Conservation (phyloP, 2,888 invertebrate genomes). For the Leptinotarsa haldemani region DNA sequence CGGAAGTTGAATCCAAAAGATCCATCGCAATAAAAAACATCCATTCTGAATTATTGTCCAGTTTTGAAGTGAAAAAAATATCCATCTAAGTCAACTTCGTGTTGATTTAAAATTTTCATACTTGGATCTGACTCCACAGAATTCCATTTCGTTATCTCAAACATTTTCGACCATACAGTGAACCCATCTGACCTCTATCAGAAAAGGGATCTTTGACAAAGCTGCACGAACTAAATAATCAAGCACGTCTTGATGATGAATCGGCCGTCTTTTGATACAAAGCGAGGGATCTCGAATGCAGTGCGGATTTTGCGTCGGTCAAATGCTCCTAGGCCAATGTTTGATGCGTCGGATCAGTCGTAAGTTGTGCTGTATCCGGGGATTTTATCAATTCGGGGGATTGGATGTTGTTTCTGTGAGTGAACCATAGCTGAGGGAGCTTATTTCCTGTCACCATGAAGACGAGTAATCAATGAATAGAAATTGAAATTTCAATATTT, state of each 20-base stretch:
- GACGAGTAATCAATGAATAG: too few species aligned
- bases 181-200: slow-evolving; percentile 25
- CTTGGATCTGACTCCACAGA: too few species aligned
- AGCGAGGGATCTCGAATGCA: slow-evolving; percentile 4
- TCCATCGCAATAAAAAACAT: too few species aligned
- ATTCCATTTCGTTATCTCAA: too few species aligned
- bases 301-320: background rate
- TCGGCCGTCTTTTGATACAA: slow-evolving; percentile 26
- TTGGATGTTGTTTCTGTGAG: slow-evolving; percentile 1
- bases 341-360: background rate
- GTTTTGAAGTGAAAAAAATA: too few species aligned
- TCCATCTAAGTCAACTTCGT: too few species aligned
- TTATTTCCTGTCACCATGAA: too few species aligned
- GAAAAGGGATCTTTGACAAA: slow-evolving; percentile 22
- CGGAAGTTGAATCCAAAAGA: too few species aligned
- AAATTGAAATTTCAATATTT: too few species aligned
- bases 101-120: too few species aligned
- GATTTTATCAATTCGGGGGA: slow-evolving; percentile 13
- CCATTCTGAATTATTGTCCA: too few species aligned
- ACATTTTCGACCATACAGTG: background rate
- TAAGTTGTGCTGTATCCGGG: background rate
- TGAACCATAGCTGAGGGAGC: too few species aligned
- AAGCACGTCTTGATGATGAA: slow-evolving; percentile 36
- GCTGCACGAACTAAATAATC: slow-evolving; percentile 36
- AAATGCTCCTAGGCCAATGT: slow-evolving; percentile 1